Evolutionary conservation across 2,797 vertebrate genomes (phyloP).

Genomic region (Distichodus sexfasciatus): DNA sequence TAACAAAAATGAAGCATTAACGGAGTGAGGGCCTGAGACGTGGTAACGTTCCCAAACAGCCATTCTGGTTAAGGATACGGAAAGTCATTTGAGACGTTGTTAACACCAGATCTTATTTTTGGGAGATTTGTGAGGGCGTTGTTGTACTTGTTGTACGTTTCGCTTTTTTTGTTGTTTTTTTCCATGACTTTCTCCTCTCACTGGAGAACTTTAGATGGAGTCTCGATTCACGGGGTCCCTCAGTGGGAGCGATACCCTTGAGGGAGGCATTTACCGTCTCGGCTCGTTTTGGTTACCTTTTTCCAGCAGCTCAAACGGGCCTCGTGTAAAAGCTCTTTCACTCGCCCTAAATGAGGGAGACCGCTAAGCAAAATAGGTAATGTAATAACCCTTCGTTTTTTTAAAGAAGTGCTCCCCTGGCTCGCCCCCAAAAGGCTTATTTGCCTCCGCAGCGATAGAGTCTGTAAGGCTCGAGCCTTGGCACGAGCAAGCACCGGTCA

Average conservation of each 20-base stretch:
- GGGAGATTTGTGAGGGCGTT: too few species aligned
- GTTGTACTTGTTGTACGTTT: too few species aligned
- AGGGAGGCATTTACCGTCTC: constrained; percentile 14
- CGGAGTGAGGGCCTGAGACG: too few species aligned
- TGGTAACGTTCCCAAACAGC: too few species aligned
- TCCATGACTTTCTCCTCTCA: neutral
- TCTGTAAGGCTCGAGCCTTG: constrained; percentile 21
- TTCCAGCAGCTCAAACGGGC: constrained; percentile 44
- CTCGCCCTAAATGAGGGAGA: constrained; percentile 48
- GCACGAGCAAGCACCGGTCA: too few species aligned
- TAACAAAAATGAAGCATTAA: neutral
- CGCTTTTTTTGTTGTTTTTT: neutral
- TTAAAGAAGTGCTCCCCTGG: constrained; percentile 56
- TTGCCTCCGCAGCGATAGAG: constrained; percentile 20
- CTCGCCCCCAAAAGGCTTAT: constrained; percentile 46
- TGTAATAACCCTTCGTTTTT: constrained; percentile 51
- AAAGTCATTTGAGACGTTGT: too few species aligned
- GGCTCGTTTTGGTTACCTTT: constrained; percentile 14
- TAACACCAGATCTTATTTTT: too few species aligned
- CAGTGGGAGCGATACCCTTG: neutral
- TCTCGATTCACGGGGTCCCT: neutral
- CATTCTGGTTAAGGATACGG: too few species aligned
- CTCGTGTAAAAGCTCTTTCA: constrained; percentile 54
- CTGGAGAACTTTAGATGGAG: neutral
- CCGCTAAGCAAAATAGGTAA: constrained; percentile 49